These are phyloP conservation scores for Thamnophis sirtalis DNA, from an alignment of 2,113 vertebrate genomes.

Conservation along the genomic window DNA sequence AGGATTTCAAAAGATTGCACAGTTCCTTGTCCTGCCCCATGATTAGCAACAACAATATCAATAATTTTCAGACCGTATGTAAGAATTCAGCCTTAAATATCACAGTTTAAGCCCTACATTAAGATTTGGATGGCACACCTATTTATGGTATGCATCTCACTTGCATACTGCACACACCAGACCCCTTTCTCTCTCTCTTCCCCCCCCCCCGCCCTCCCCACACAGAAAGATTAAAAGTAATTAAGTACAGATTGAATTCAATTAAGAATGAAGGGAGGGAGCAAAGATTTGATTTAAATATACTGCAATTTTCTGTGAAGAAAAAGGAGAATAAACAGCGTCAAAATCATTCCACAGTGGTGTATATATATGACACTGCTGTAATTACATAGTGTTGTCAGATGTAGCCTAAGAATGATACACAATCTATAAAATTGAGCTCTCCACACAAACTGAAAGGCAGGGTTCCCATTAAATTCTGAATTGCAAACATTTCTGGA, in stretches of 20 bases:
- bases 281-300: neutral
- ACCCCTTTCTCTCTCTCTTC: neutral
- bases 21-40: neutral
- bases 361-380: neutral
- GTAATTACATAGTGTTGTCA: neutral
- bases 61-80: neutral
- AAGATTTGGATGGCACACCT: neutral
- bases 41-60: neutral
- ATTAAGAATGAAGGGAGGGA: neutral
- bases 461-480: neutral
- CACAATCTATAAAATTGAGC: neutral
- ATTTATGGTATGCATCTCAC: neutral
- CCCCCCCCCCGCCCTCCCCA: no score
- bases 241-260: neutral
- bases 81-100: neutral
- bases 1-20: neutral
- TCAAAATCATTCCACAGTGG: neutral
- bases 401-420: neutral
- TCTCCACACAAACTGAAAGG: neutral
- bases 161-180: neutral
- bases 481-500: neutral
- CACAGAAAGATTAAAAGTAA: neutral
- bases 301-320: neutral
- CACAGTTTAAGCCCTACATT: neutral
- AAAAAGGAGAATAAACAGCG: neutral